These are phyloP conservation scores for Sphyrna mokarran DNA, from an alignment of 2,113 vertebrate genomes.

Conservation along the genomic window DNA sequence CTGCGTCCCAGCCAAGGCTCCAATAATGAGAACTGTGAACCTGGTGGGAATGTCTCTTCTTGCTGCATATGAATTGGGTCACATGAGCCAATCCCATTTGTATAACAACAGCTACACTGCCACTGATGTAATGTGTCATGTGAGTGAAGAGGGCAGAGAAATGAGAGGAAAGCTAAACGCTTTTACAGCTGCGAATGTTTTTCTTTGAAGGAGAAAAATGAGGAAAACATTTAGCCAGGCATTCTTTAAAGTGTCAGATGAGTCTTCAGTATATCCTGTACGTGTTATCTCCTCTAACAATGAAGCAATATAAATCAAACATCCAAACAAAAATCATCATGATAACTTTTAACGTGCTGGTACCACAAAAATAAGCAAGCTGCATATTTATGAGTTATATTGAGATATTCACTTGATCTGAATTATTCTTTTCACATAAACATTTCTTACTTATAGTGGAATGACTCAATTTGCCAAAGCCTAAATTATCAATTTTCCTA, in stretches of 20 bases:
- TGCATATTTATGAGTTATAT: background rate
- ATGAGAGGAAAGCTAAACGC: slow-evolving; percentile 12
- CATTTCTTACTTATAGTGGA: background rate
- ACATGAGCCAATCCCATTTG: slow-evolving; percentile 55
- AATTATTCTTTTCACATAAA: background rate
- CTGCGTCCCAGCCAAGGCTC: slow-evolving; percentile 59
- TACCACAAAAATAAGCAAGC: background rate
- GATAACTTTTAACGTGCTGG: background rate
- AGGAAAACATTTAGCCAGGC: slow-evolving; percentile 21
- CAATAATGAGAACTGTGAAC: slow-evolving; percentile 49
- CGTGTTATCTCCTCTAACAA: slow-evolving; percentile 8
- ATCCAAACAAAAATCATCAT: background rate
- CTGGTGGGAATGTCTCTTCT: slow-evolving; percentile 73
- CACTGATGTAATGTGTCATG: slow-evolving; percentile 62
- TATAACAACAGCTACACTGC: slow-evolving; percentile 73
- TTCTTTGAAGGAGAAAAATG: slow-evolving; percentile 28
- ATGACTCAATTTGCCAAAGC: background rate
- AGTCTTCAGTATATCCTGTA: slow-evolving; percentile 16
- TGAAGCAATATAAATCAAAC: background rate
- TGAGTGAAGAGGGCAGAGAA: slow-evolving; percentile 6
- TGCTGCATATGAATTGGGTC: slow-evolving; percentile 50
- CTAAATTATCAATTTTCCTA: background rate
- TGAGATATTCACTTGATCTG: background rate
- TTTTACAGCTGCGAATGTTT: slow-evolving; percentile 44
- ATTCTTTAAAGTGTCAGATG: slow-evolving; percentile 19